Base-by-base conservation (phyloP, 2,888 invertebrate genomes). In the Troilus luridus region DNA sequence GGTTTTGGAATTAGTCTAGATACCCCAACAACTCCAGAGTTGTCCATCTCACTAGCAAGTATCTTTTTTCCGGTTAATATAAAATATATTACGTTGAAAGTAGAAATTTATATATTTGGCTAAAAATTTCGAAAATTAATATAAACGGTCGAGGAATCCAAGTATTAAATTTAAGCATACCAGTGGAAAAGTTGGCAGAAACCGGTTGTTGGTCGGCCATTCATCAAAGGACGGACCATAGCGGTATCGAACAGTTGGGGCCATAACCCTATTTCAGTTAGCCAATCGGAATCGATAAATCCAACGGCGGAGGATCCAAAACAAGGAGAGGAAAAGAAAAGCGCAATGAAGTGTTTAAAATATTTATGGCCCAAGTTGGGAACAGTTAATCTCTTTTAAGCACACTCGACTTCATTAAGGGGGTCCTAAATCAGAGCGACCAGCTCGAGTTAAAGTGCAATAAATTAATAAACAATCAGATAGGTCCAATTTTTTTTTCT, bases 221-320 rank as follows among this genome's bases (percentile, higher is more conserved):
- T 27, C 72, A 77, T 77, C 72, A 41, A 41, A 41, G 27, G 41
- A 77, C 41, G 27, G 19, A 77, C 27, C 72, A 19, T 27, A 77
- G 72, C 72, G 72, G 72, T 77, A 77, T 77, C 10, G 72, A 77
- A 77, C 72, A 77, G 72, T 77, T 77, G 72, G 72, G 41, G 17
- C 72, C 72, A 77, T 77, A 77, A 77, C 72, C 72, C 72, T 77
- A 77, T 77, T 77, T 77, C 72, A 77, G 72, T 77, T 77, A 77
- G 72, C 41, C 72, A 41, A 77, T 77, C 72, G 72, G 72, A 77
- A 77, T 77, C 72, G 17, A 77, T 77, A 77, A 77, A 77, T 77
- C 27, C 41, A 77, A 27, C 17, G 72, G 72, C 27, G 8, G 41
- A 77, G 72, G 72, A 27, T 41, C 72, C 72, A 27, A 77, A 77